Evolutionary conservation across 2,113 vertebrate genomes (phyloP), one percentile per base, ranked within the genome.

Genomic region (Orcinus orca): DNA sequence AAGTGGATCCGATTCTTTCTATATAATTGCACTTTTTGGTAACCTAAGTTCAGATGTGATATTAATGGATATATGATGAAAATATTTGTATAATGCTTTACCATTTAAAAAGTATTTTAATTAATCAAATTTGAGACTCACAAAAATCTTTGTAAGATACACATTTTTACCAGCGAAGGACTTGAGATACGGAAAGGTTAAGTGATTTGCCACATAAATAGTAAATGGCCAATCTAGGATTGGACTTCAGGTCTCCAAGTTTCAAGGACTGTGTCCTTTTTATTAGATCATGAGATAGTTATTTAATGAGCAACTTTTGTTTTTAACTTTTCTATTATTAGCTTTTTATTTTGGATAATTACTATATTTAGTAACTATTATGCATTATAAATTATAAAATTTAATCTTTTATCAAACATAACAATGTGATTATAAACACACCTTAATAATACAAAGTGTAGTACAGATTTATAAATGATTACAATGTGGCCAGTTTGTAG

Each of bases 311-410:
- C 12, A 93, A 41, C 13, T 76, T 84, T 90, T 33, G 21, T n/a
- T 94, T 94, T 84, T 83, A 82, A 33, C 60, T 50, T 87, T 79
- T 63, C 26, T 80, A 36, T 68, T 33, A 82, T 88, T 65, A 94
- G 55, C 33, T 73, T 82, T 88, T 71, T 62, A 41, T 88, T 88
- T 73, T 73, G 25, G 82, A n/a, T 88, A 81, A 63, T 62, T 88
- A 44, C 44, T 94, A 9, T 71, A 23, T 55, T 41, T 67, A 82
- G 29, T 65, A 68, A 68, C 47, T 82, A 15, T 84, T 76, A 90
- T 68, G 67, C 15, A 77, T 33, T 74, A n/a, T 63, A 80, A 21
- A 31, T 74, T 94, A 84, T 67, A 44, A 76, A 44, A 44, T 70
- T 58, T 44, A 91, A 44, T 83, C 55, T 53, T 73, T 87, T 36